Base-by-base conservation (phyloP, 35 echinoderm and acorn worm genomes). In the Amphiura filiformis region DNA sequence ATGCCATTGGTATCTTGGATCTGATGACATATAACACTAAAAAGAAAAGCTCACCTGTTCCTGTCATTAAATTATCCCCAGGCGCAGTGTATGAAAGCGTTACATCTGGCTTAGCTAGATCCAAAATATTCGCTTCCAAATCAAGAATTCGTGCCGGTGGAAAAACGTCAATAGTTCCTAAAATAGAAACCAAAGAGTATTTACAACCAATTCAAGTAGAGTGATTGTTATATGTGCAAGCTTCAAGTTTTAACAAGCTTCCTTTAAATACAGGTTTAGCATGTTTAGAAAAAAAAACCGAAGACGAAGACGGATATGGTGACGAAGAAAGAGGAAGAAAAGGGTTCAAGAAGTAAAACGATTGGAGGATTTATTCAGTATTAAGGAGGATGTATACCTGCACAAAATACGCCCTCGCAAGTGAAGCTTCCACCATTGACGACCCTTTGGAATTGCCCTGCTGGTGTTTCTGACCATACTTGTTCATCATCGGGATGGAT, bases 381-480 rank as follows among this genome's bases (percentile, higher is more conserved):
- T n/a, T n/a, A n/a, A n/a, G 44, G 44, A 52, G 44, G 7, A 52
- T 52, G 44, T 52, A 52, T 20, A 52, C 89, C 89, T 78, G 85
- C 75, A 61, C 93, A 94, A 14, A 77, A 35, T 0, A 75, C 86
- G 26, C 77, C 77, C 20, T 76, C 86, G 56, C 94, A 95, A 17
- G 81, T 88, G 77, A 95, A 95, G 49, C 94, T 95, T 26, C 86
- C 91, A 35, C 94, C 90, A 20, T 81, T 82, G 56, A 81, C 84
- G 1, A 88, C 85, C 28, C 94, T 64, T 39, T 92, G 90, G 57
- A 95, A 95, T 35, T 78, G 36, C 0, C 90, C 94, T 12, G 90
- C 88, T 86, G 76, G 1, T 36, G 34, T 44, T 11, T 52, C 44
- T 52, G 7, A 20, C 32, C 47, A 23, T 14, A 30, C 12, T 7